These are phyloP conservation scores for Zhuqinia jingwanae DNA, from an alignment of 2,888 invertebrate species.

Conservation along the genomic window DNA sequence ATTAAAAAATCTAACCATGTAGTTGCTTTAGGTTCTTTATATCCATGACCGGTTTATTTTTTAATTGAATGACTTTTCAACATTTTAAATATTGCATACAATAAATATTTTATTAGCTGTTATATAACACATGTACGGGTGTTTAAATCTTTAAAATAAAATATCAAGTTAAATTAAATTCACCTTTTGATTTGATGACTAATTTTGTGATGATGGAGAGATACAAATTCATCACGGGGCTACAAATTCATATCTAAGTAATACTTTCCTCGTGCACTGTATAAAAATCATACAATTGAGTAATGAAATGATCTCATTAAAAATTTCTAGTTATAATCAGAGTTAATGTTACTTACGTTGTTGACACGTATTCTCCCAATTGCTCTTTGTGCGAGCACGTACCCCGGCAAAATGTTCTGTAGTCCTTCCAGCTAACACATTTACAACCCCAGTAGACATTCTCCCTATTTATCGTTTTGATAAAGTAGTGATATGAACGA, in stretches of 20 bases:
- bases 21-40: no score
- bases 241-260: constrained; percentile 62
- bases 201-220: no score
- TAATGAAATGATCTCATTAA: not conserved
- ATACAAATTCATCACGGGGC: no score
- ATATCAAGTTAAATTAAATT: no score
- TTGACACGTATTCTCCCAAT: constrained; percentile 67
- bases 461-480: constrained; percentile 53
- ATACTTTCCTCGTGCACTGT: constrained; percentile 69
- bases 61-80: no score
- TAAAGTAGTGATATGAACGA: constrained; percentile 60
- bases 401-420: constrained; percentile 50
- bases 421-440: constrained; percentile 62
- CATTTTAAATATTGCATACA: no score
- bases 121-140: no score
- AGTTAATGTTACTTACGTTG: constrained; percentile 48
- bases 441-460: constrained; percentile 65
- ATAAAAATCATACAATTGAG: not conserved
- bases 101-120: no score
- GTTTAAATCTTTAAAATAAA: no score
- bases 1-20: no score
- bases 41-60: no score
- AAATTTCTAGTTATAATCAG: not conserved
- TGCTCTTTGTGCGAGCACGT: constrained; percentile 48
- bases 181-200: no score